Evolutionary conservation across 2,113 vertebrate genomes (phyloP), one percentile per base, ranked within the genome.

Genomic region (Cnemophilus loriae): DNA sequence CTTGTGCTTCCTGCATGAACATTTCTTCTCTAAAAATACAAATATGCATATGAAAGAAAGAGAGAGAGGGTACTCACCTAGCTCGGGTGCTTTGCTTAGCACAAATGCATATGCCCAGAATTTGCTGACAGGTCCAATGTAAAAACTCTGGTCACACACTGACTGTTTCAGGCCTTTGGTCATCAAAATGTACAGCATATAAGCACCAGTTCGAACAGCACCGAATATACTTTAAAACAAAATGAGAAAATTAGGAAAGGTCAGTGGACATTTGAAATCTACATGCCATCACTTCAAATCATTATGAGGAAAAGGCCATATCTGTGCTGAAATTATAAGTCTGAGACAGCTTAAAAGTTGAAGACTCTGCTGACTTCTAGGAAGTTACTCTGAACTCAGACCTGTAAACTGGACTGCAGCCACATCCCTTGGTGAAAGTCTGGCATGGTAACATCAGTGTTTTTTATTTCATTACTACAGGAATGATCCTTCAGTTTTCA

Each of bases 31-130:
- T 88, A 91, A 87, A 85, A 67, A 84, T 4, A 71, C 19, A 68
- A 9, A 57, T 28, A 61, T 20, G 39, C 19, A 28, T 16, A 47
- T 4, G 30, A 74, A 49, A 91, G 7, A 61, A 70, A 87, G 37
- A 33, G 57, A 93, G 35, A 89, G 44, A 83, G 81, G n/a, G 16
- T 50, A 98, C 99, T 99, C 97, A 99, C 99, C 99, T 96, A 99
- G 98, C 95, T 99, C 99, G 2, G 99, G 99, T 89, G 99, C 99
- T 98, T 99, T 99, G 98, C 99, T 99, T 92, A 99, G 98, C 87
- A 99, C 99, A 97, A 99, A 99, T 56, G 99, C 99, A 42, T 99
- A 99, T 12, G 99, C 99, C 99, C 99, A 99, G 98, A 99, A 99
- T 98, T 99, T 99, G 99, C 98, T 99, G 98, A 99, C 98, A 32